phyloP scores from a whole-genome alignment of 2,797 vertebrate genomes.

The Hemitrygon akajei region DNA sequence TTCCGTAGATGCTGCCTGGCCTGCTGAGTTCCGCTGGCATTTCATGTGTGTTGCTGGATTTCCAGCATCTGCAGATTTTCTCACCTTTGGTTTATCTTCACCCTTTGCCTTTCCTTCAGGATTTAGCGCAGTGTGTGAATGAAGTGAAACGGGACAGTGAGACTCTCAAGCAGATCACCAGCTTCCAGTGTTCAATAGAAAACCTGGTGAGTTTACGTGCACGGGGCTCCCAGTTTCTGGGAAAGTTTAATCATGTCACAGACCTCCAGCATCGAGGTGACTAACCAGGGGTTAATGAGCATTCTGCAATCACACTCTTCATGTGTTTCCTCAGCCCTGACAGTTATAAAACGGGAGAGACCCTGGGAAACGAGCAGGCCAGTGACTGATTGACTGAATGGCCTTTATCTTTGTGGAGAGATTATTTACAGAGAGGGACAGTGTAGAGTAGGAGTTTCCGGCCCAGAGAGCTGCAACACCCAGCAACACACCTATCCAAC shows the following conservation, averaged over 20 bases:
- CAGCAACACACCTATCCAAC: no score
- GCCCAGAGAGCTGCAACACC: no score
- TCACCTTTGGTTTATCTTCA: background rate
- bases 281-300: no score
- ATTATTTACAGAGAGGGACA: background rate
- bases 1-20: no score
- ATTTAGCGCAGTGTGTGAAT: slow-evolving; percentile 83
- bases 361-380: background rate
- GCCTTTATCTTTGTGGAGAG: background rate
- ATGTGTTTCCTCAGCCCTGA: background rate
- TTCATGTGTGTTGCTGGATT: no score
- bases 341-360: no score
- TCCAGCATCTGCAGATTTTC: no score
- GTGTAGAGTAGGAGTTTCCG: no score
- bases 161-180: slow-evolving; percentile 81
- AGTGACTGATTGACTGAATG: background rate
- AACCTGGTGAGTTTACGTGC: slow-evolving; percentile 69
- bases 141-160: slow-evolving; percentile 90
- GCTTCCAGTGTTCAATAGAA: slow-evolving; percentile 82
- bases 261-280: background rate
- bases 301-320: background rate
- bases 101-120: slow-evolving; percentile 52
- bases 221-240: background rate
- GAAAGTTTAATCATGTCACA: background rate
- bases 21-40: no score